These are phyloP conservation scores for Enteromius thamalakanensis DNA, from an alignment of 2,797 vertebrate genomes.

Conservation along the genomic window DNA sequence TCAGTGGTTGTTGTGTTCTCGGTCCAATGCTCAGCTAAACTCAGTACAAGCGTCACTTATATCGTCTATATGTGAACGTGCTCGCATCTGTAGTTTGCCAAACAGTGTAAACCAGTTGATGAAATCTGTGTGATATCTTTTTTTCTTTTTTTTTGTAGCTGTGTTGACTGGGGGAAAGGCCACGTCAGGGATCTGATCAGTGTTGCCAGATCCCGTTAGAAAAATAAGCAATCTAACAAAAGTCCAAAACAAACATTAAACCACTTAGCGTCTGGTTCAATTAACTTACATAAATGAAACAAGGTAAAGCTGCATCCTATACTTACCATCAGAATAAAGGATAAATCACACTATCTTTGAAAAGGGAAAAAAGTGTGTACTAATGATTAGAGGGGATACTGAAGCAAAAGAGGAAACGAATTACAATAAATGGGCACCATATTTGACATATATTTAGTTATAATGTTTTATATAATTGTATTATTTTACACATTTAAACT, in stretches of 20 bases:
- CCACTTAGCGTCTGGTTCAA: not conserved
- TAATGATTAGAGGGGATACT: not conserved
- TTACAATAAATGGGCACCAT: not conserved
- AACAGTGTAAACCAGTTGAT: not conserved
- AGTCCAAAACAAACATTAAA: constrained; percentile 1
- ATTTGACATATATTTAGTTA: not conserved
- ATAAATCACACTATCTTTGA: not conserved
- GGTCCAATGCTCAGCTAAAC: not conserved
- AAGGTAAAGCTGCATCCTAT: not conserved
- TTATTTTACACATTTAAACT: not conserved
- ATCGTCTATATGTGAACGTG: not conserved
- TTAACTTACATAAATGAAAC: not conserved
- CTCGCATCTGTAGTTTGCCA: not conserved
- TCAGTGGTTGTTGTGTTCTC: not conserved
- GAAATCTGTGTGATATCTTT: not conserved
- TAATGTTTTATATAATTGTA: not conserved
- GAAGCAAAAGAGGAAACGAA: not conserved
- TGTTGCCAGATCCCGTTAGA: constrained; percentile 16
- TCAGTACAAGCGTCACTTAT: not conserved
- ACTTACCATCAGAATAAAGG: not conserved
- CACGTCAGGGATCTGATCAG: constrained; percentile 55
- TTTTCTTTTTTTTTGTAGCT: constrained; percentile 28
- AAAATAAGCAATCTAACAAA: not conserved
- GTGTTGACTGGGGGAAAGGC: constrained; percentile 20
- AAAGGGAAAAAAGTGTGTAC: not conserved